Percentiles rank a stretch among this genome's conserved stretches.
phyloP scores from a whole-genome alignment of 2,113 vertebrate genomes.

The Lagopus muta region DNA sequence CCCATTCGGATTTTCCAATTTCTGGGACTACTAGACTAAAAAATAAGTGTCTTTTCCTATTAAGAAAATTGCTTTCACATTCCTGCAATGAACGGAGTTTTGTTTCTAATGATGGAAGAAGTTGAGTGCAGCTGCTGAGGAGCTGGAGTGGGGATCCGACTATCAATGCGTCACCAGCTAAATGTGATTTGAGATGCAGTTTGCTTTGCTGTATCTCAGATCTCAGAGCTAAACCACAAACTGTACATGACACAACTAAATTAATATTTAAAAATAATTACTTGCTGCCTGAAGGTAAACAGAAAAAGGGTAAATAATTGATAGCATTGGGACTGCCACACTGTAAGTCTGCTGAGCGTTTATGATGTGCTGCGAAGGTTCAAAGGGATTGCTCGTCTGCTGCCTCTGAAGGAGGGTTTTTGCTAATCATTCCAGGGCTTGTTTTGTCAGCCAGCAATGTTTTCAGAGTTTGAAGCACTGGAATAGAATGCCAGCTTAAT shows the following conservation, averaged over 20 bases:
- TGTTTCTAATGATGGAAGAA: slow-evolving; percentile 30
- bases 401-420: slow-evolving; percentile 59
- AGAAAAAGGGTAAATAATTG: slow-evolving; percentile 87
- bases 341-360: slow-evolving; percentile 67
- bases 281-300: slow-evolving; percentile 86
- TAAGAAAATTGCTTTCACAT: slow-evolving; percentile 40
- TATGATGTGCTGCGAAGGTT: slow-evolving; percentile 65
- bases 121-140: slow-evolving; percentile 16
- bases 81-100: not conserved
- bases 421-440: slow-evolving; percentile 62
- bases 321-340: slow-evolving; percentile 76
- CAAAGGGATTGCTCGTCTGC: slow-evolving; percentile 64
- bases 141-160: slow-evolving; percentile 6
- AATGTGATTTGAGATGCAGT: slow-evolving; percentile 66
- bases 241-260: slow-evolving; percentile 86
- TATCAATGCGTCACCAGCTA: slow-evolving; percentile 6
- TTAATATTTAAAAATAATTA: slow-evolving; percentile 94
- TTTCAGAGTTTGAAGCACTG: slow-evolving; percentile 55
- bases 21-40: not conserved
- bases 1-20: not conserved
- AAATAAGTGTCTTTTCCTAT: not conserved
- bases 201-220: slow-evolving; percentile 64
- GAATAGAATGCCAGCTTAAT: slow-evolving; percentile 69
- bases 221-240: slow-evolving; percentile 73
- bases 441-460: slow-evolving; percentile 63